Percentiles rank a stretch among this genome's conserved stretches.
Evolutionary conservation across 2,113 vertebrate genomes (phyloP).

Genomic region (Spea multiplicata): DNA sequence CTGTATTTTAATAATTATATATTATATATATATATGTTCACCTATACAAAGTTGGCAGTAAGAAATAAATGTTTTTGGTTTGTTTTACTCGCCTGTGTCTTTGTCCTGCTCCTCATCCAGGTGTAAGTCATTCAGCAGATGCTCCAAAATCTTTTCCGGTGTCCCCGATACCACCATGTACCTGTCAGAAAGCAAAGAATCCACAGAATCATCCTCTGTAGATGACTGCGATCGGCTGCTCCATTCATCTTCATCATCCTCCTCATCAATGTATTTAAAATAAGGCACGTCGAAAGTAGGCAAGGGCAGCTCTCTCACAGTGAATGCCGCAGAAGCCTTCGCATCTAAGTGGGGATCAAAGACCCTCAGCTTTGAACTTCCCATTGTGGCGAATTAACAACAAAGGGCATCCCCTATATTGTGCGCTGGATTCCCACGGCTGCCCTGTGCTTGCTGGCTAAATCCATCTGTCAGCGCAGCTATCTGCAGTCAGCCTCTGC

Average conservation of each 20-base stretch:
- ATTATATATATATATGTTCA: too few relatives aligned
- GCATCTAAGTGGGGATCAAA: slow-evolving; percentile 67
- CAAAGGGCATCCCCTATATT: slow-evolving; percentile 65
- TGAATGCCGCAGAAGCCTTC: slow-evolving; percentile 70
- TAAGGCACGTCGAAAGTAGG: slow-evolving; percentile 96
- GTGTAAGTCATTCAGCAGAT: slow-evolving; percentile 83
- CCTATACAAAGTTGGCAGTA: not conserved
- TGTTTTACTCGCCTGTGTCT: slow-evolving; percentile 80
- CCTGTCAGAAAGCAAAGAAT: slow-evolving; percentile 90
- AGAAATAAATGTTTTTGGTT: not conserved
- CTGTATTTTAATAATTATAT: too few relatives aligned
- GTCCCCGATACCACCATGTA: slow-evolving; percentile 88
- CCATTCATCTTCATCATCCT: slow-evolving; percentile 85
- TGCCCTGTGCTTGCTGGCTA: slow-evolving; percentile 57
- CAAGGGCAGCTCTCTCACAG: slow-evolving; percentile 70
- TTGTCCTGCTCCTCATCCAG: slow-evolving; percentile 85
- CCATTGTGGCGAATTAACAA: slow-evolving; percentile 69
- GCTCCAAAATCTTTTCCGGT: slow-evolving; percentile 93
- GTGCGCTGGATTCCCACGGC: slow-evolving; percentile 57
- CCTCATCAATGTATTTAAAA: slow-evolving; percentile 97
- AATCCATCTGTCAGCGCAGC: slow-evolving; percentile 64
- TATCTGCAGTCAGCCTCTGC: slow-evolving; percentile 71
- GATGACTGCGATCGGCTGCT: slow-evolving; percentile 91
- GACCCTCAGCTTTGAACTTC: slow-evolving; percentile 73
- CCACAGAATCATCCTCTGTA: slow-evolving; percentile 82